Evolutionary conservation across 2,797 vertebrate genomes (phyloP).

Genomic region (Eulemur albifrons): DNA sequence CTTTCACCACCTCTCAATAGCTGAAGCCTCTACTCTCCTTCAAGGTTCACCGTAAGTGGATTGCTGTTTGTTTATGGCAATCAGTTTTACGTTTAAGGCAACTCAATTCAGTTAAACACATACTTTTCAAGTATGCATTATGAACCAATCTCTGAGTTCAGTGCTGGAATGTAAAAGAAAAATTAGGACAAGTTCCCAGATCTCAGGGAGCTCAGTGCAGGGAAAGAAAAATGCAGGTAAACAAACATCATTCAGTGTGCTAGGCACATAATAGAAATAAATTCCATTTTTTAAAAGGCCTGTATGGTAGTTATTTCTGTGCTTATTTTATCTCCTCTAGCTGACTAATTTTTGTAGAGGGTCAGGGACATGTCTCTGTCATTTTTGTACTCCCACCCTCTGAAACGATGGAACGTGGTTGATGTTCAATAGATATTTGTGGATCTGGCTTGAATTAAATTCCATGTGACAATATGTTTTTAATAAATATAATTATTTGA

Average conservation of each 20-base stretch:
- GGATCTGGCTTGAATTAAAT: background rate
- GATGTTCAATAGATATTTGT: background rate
- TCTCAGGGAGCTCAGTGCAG: background rate
- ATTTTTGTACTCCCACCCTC: background rate
- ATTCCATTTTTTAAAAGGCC: background rate
- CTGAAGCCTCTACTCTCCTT: background rate
- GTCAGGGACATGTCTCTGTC: background rate
- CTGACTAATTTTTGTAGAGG: background rate
- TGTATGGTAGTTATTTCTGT: background rate
- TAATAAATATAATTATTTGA: slow-evolving; percentile 15
- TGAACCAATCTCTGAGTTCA: background rate
- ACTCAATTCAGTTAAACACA: background rate
- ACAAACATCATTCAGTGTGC: background rate
- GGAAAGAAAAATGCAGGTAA: background rate
- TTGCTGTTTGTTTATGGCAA: background rate
- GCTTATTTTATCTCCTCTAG: background rate
- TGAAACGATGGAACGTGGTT: background rate
- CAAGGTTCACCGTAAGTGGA: background rate
- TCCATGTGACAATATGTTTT: background rate
- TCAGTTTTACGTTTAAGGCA: background rate
- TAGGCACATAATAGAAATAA: background rate
- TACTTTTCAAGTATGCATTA: background rate
- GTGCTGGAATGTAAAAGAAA: background rate
- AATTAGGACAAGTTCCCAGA: background rate
- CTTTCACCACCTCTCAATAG: background rate